Conservation (phyloP, 2,113 vertebrate genomes). For the Gymnarchus niloticus region DNA sequence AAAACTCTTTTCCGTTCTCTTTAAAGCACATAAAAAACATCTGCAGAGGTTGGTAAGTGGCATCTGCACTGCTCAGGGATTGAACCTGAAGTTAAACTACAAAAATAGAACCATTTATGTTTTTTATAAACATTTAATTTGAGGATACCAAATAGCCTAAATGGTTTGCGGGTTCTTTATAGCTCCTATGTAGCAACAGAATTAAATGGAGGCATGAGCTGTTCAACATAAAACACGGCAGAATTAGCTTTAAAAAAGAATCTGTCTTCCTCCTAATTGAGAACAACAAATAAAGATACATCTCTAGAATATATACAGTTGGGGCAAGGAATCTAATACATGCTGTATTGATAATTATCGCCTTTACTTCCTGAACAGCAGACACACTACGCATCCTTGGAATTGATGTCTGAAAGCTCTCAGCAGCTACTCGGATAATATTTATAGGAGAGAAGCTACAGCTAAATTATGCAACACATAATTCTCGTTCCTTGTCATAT, state of each 20-base stretch:
- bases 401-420: slow-evolving; percentile 14
- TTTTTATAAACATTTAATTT: background rate
- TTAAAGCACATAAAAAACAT: background rate
- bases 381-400: slow-evolving; percentile 15
- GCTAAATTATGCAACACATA: slow-evolving; percentile 8
- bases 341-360: slow-evolving; percentile 19
- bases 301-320: background rate
- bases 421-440: slow-evolving; percentile 16
- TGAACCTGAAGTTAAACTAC: background rate
- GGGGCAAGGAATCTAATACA: slow-evolving; percentile 11
- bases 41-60: background rate
- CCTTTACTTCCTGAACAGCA: slow-evolving; percentile 22
- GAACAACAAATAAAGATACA: background rate
- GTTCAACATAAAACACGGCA: background rate
- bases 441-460: slow-evolving; percentile 19
- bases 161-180: background rate
- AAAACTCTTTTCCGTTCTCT: slow-evolving; percentile 5
- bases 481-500: slow-evolving; percentile 11
- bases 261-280: background rate
- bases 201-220: background rate
- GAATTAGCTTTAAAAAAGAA: background rate
- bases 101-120: background rate
- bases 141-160: background rate
- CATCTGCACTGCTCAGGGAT: background rate
- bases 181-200: background rate